These are phyloP conservation scores for Ctenochaetus hawaiiensis DNA, from an alignment of 2,797 vertebrate species.

Conservation along the genomic window DNA sequence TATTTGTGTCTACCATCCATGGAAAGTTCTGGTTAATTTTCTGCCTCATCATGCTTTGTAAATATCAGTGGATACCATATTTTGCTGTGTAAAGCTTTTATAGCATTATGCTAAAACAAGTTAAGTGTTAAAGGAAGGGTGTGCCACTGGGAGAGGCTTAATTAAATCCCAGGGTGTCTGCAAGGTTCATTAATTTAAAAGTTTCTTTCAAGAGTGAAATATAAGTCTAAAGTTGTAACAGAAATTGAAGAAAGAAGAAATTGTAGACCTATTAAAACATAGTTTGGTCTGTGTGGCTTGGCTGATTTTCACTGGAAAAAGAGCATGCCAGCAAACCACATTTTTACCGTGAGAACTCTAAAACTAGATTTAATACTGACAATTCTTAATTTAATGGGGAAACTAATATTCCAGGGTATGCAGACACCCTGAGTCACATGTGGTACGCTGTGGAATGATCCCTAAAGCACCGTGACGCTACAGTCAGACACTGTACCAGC, in stretches of 20 bases:
- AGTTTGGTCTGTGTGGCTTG: conserved; percentile 68
- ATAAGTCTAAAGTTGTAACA: conserved; percentile 42
- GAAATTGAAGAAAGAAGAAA: conserved; percentile 47
- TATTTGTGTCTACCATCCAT: conserved; percentile 25
- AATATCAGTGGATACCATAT: conserved; percentile 6
- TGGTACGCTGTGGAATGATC: neutral
- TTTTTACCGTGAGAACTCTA: conserved; percentile 63
- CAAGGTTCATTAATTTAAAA: conserved; percentile 28
- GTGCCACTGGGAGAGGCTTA: conserved; percentile 18
- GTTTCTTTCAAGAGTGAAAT: conserved; percentile 29
- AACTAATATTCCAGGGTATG: conserved; percentile 15
- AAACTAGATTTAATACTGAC: conserved; percentile 52
- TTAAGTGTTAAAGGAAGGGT: conserved; percentile 29
- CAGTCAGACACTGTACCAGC: conserved; percentile 78
- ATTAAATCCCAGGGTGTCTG: conserved; percentile 39
- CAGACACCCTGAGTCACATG: conserved; percentile 36
- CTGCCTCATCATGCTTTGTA: conserved; percentile 18
- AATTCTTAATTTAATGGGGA: conserved; percentile 39
- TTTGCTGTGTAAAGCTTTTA: conserved; percentile 26
- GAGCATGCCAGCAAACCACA: conserved; percentile 56
- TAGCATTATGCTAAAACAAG: neutral
- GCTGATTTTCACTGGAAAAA: conserved; percentile 65
- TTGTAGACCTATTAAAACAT: conserved; percentile 65
- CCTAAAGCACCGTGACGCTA: neutral
- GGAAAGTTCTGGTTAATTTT: conserved; percentile 45